Evolutionary conservation across 2,113 vertebrate genomes (phyloP).

Genomic region (Apteryx mantelli): DNA sequence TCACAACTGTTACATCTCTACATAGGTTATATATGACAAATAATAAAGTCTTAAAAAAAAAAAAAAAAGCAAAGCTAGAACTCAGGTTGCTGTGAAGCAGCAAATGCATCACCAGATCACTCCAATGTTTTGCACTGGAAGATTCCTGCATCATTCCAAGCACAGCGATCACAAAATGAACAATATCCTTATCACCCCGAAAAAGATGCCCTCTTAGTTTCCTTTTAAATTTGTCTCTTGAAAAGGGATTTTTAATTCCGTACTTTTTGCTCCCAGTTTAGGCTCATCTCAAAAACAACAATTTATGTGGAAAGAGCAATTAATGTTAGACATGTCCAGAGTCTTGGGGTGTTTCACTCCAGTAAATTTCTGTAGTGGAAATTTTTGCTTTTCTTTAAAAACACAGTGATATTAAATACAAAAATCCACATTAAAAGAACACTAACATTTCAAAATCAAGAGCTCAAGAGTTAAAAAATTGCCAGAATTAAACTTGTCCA

Average conservation of each 20-base stretch:
- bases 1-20: not conserved
- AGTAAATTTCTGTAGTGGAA: not conserved
- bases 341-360: not conserved
- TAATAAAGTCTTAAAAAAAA: not conserved
- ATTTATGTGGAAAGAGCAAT: constrained; percentile 11
- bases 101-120: not conserved
- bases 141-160: not conserved
- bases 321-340: not conserved
- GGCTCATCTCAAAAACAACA: not conserved
- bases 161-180: not conserved
- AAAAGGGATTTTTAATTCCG: not conserved
- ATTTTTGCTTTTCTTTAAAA: not conserved
- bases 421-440: not conserved
- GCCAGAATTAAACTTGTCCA: constrained; percentile 68
- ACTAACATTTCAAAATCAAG: constrained; percentile 41
- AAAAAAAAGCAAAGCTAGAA: not conserved
- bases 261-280: not conserved
- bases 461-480: constrained; percentile 29
- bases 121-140: not conserved
- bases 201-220: not conserved
- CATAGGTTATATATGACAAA: not conserved
- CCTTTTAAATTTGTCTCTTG: not conserved
- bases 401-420: not conserved
- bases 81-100: not conserved
- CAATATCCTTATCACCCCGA: not conserved